phyloP scores from a whole-genome alignment of 2,113 vertebrate genomes.

The Aplodontia rufa region DNA sequence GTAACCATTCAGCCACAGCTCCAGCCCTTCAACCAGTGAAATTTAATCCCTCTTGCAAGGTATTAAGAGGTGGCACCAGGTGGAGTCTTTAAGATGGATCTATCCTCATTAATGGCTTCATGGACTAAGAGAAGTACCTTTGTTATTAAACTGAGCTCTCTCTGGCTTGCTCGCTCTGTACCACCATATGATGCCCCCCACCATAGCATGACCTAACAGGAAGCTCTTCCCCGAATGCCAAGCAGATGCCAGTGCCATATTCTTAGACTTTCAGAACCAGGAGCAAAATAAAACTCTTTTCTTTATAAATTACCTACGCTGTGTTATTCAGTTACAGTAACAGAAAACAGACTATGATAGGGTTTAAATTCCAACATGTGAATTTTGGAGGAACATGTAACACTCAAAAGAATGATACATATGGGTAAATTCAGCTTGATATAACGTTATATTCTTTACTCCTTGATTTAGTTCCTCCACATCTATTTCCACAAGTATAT shows the following conservation, averaged over 20 bases:
- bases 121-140: neutral
- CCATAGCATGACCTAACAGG: neutral
- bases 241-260: neutral
- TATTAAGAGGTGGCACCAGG: neutral
- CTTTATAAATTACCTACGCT: neutral
- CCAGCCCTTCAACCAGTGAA: neutral
- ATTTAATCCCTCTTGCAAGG: neutral
- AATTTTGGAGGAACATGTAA: neutral
- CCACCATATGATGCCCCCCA: neutral
- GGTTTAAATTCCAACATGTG: neutral
- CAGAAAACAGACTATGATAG: neutral
- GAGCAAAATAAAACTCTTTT: neutral
- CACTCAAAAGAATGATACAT: neutral
- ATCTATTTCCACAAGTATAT: neutral
- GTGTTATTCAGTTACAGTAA: neutral
- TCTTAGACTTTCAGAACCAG: neutral
- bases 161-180: neutral
- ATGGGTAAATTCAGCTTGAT: neutral
- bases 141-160: neutral
- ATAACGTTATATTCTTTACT: conserved; percentile 3
- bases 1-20: too few species aligned
- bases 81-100: neutral
- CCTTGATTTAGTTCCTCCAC: neutral
- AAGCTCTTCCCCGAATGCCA: neutral
- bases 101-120: neutral